Base-by-base conservation (phyloP, 2,113 vertebrate species). In the Mustela nigripes region DNA sequence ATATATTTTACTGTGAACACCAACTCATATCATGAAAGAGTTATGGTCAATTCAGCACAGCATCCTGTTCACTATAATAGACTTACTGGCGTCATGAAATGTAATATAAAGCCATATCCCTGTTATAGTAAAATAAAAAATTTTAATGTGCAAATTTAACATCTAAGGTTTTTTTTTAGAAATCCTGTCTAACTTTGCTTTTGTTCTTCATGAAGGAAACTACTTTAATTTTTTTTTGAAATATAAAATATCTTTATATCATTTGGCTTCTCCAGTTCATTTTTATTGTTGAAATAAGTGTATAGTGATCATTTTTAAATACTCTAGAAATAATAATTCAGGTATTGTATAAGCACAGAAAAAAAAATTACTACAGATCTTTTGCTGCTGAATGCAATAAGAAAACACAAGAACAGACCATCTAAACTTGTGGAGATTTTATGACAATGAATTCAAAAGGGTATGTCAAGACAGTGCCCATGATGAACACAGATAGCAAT, bases 121-220 rank as follows among this genome's bases (percentile, higher is more conserved):
- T 95, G 71, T 86, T 89, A 28, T 31, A 92, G 8, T 58, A 93
- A 97, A 63, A 94, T 94, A 53, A 95, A 92, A 56, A 80, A 42
- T 94, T 69, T 80, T 69, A 76, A 73, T 91, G 45, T 90, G 3
- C 26, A 97, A 84, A 39, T 87, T 71, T 84, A n/a, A 78, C 31
- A 74, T 62, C n/a, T 84, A 11, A 53, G 53, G 42, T 42, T 73
- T 87, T 65, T 65, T 73, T 97, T 82, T 16, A 83, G 8, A 86
- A 95, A 79, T 89, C 5, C 39, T 10, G 60, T 28, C 33, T 58
- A 92, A 95, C 28, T 78, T 83, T 95, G 24, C 7, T 36, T 89
- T 95, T 21, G 63, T 90, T 97, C 24, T 83, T 92, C 7, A 80
- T 71, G 39, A 95, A 91, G 71, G 8, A 80, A 97, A 67, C 2